phyloP scores from a whole-genome alignment of 2,113 vertebrate genomes.

The Pomatostomus ruficeps region DNA sequence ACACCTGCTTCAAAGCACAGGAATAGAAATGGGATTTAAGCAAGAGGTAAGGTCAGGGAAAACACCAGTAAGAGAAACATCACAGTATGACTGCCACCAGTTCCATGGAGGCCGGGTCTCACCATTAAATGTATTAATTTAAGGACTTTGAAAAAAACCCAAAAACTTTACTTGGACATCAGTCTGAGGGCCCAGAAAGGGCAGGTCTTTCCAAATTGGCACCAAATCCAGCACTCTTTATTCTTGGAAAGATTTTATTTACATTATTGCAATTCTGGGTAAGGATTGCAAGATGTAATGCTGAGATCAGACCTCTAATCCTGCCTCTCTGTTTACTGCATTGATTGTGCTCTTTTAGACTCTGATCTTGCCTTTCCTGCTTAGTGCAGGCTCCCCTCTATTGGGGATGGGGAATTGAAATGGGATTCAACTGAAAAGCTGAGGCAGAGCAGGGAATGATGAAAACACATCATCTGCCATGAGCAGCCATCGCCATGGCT shows the following conservation, averaged over 20 bases:
- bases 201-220: neutral
- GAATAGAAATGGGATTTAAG: neutral
- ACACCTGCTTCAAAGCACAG: neutral
- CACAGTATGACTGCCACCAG: neutral
- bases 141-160: neutral
- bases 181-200: neutral
- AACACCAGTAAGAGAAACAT: neutral
- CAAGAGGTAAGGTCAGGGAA: neutral
- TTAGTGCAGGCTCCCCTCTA: neutral
- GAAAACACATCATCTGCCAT: slow-evolving; percentile 46
- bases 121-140: neutral
- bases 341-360: slow-evolving; percentile 17
- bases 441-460: slow-evolving; percentile 25
- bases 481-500: slow-evolving; percentile 1
- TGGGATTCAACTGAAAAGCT: slow-evolving; percentile 28
- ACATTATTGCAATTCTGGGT: slow-evolving; percentile 22
- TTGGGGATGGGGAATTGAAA: slow-evolving; percentile 25
- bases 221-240: neutral
- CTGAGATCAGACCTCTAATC: slow-evolving; percentile 22
- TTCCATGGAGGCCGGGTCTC: neutral
- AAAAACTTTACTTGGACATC: neutral
- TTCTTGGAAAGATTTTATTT: slow-evolving; percentile 42
- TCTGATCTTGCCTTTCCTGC: neutral
- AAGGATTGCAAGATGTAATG: slow-evolving; percentile 1
- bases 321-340: slow-evolving; percentile 34